These are phyloP conservation scores for Melanerpes aurifrons DNA, from an alignment of 2,113 vertebrate genomes.

Conservation along the genomic window DNA sequence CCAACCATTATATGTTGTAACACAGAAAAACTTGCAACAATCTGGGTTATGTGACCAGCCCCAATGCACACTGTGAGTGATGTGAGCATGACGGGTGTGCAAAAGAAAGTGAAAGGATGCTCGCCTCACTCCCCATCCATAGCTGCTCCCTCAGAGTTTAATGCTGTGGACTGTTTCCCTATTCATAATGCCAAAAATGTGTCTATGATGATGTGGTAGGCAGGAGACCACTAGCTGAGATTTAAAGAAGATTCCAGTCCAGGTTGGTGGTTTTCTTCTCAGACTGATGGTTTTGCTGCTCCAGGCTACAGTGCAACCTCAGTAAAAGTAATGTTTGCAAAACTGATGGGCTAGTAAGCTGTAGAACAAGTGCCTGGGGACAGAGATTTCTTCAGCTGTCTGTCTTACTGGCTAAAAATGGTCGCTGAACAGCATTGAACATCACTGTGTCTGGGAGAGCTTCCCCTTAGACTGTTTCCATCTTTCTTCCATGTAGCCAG, in stretches of 20 bases:
- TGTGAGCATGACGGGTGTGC: fast-evolving
- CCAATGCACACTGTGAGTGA: no score
- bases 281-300: not conserved
- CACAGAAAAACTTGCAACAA: not conserved
- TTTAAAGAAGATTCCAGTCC: not conserved
- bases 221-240: not conserved
- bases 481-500: not conserved
- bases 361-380: not conserved
- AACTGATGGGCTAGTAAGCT: not conserved
- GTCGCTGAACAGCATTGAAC: not conserved
- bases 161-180: not conserved
- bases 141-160: not conserved
- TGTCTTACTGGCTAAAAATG: not conserved
- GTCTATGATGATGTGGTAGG: not conserved
- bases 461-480: slow-evolving; percentile 19
- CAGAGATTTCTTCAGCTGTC: not conserved
- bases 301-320: not conserved
- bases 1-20: not conserved
- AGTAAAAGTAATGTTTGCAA: not conserved
- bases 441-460: not conserved
- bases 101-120: not conserved
- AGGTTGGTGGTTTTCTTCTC: not conserved
- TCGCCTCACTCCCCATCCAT: not conserved
- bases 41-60: not conserved
- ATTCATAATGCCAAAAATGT: not conserved